A percentile compares a stretch with the other conserved stretches of the same genome.
Conservation (phyloP, 2,888 invertebrate species). For the Nowickia ferox region DNA sequence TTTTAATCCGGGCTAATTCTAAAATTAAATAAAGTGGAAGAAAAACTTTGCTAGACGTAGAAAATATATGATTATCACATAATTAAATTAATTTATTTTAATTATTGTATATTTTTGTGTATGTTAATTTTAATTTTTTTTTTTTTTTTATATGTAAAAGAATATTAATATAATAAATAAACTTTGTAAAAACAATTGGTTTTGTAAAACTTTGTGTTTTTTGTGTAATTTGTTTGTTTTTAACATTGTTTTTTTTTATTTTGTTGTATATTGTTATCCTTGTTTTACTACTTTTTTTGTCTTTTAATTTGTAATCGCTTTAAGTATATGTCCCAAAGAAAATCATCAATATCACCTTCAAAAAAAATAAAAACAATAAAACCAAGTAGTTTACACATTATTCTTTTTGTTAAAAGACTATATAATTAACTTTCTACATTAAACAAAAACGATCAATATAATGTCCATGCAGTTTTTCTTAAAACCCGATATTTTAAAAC, state of each 20-base stretch:
- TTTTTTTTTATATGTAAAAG: not conserved
- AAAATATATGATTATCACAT: not conserved
- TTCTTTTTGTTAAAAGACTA: slow-evolving; percentile 2
- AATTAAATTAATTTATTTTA: not conserved
- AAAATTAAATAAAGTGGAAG: too few species aligned
- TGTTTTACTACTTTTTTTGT: slow-evolving; percentile 19
- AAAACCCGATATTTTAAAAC: slow-evolving; percentile 13
- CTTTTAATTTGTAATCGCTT: slow-evolving; percentile 15
- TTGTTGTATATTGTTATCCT: slow-evolving; percentile 13
- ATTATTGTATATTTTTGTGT: not conserved
- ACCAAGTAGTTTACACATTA: not conserved
- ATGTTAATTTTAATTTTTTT: too few species aligned
- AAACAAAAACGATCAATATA: slow-evolving; percentile 8
- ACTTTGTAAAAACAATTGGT: slow-evolving; percentile 16
- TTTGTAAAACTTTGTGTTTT: slow-evolving; percentile 45
- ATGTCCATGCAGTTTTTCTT: slow-evolving; percentile 10
- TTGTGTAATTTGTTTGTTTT: slow-evolving; percentile 11
- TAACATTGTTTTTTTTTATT: not conserved
- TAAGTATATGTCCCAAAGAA: not conserved
- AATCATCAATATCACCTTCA: slow-evolving; percentile 32
- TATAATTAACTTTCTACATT: slow-evolving; percentile 4
- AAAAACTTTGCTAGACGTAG: too few species aligned
- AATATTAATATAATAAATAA: slow-evolving; percentile 40
- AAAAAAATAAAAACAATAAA: not conserved
- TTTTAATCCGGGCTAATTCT: too few species aligned